These are phyloP conservation scores for Nowickia ferox DNA, from an alignment of 2,888 invertebrate species.

Conservation along the genomic window DNA sequence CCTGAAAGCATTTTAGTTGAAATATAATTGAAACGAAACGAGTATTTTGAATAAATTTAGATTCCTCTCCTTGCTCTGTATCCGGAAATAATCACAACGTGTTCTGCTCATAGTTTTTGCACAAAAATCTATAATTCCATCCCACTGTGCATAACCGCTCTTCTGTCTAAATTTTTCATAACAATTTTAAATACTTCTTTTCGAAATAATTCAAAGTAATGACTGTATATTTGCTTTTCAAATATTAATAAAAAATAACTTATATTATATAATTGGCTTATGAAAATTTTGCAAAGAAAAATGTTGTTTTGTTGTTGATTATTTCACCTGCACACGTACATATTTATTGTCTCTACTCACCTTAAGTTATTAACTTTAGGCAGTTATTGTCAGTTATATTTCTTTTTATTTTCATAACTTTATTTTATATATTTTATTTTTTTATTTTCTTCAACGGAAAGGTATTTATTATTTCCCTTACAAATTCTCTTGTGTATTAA, in stretches of 20 bases:
- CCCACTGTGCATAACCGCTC: too few species aligned
- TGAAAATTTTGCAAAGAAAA: too few species aligned
- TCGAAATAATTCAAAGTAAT: too few species aligned
- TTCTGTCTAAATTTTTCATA: too few species aligned
- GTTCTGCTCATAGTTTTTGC: too few species aligned
- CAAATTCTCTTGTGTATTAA: slow-evolving; percentile 46
- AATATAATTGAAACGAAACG: not conserved
- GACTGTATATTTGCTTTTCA: not conserved
- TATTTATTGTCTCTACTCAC: slow-evolving; percentile 38
- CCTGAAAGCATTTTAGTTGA: not conserved
- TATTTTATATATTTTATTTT: slow-evolving; percentile 14
- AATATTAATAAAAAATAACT: too few species aligned
- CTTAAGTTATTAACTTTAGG: slow-evolving; percentile 60
- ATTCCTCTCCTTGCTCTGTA: too few species aligned
- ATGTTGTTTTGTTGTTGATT: slow-evolving; percentile 20
- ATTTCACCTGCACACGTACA: not conserved
- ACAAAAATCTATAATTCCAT: too few species aligned
- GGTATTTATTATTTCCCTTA: not conserved
- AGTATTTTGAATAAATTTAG: too few species aligned
- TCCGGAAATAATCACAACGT: too few species aligned
- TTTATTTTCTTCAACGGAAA: slow-evolving; percentile 9
- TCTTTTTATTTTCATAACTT: slow-evolving; percentile 22
- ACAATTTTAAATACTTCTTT: too few species aligned
- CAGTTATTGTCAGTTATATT: slow-evolving; percentile 55
- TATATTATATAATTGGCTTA: too few species aligned